phyloP scores from a whole-genome alignment of 1,140 invertebrate species.

The Aphis craccivora region DNA sequence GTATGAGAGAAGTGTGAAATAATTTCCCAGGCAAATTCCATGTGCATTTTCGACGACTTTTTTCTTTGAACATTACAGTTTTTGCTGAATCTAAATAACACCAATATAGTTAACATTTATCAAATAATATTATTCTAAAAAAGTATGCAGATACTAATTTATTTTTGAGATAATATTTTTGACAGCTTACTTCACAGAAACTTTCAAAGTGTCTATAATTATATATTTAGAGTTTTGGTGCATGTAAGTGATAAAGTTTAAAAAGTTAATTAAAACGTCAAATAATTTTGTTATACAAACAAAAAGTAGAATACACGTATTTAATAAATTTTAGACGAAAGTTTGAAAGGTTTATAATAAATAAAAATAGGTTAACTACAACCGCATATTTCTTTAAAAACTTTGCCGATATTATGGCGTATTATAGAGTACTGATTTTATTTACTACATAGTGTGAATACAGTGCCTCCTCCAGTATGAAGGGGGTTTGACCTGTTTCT shows the following conservation, averaged over 20 bases:
- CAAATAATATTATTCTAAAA: background rate
- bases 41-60: no score
- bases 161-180: background rate
- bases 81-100: background rate
- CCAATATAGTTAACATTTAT: background rate
- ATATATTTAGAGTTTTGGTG: background rate
- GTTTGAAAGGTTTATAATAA: background rate
- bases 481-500: constrained; percentile 26
- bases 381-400: background rate
- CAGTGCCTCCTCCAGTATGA: background rate
- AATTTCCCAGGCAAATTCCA: background rate
- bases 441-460: background rate
- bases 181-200: background rate
- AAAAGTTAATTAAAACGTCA: background rate
- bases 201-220: background rate
- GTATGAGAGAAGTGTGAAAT: background rate
- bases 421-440: background rate
- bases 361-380: background rate
- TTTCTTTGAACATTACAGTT: no score
- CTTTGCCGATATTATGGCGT: background rate
- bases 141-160: background rate
- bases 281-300: background rate
- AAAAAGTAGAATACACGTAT: background rate
- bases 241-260: background rate
- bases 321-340: background rate